These are phyloP conservation scores for Microhierax caerulescens DNA, from an alignment of 2,797 vertebrate genomes.

Conservation along the genomic window DNA sequence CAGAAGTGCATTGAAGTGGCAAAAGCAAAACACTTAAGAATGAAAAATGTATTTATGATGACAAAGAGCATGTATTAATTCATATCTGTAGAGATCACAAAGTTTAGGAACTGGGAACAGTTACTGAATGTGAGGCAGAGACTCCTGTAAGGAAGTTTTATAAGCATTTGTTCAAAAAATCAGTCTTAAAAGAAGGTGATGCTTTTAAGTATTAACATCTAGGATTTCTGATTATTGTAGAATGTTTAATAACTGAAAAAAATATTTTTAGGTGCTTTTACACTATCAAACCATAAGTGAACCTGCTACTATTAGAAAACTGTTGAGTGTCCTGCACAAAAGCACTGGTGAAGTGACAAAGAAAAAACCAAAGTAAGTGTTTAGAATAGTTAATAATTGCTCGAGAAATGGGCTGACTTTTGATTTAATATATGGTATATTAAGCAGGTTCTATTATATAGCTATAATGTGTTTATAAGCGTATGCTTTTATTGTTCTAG, in stretches of 20 bases:
- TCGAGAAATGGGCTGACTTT: background rate
- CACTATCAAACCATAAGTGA: slow-evolving; percentile 97
- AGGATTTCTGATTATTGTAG: background rate
- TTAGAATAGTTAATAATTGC: background rate
- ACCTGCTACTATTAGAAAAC: slow-evolving; percentile 89
- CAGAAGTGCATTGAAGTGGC: background rate
- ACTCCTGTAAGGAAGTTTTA: background rate
- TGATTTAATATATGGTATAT: background rate
- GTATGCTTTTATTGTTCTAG: background rate
- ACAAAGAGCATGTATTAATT: too few relatives aligned
- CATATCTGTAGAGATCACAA: background rate
- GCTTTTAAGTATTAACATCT: background rate
- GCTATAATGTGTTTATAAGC: background rate
- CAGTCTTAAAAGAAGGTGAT: background rate
- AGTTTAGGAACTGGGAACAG: background rate
- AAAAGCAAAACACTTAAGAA: background rate
- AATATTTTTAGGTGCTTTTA: slow-evolving; percentile 85
- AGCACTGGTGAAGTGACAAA: slow-evolving; percentile 94
- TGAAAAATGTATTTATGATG: background rate
- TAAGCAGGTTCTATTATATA: background rate
- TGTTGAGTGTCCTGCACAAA: slow-evolving; percentile 92
- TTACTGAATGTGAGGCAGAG: background rate
- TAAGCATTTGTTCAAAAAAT: background rate
- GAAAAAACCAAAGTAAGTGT: slow-evolving; percentile 97
- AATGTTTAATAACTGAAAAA: slow-evolving; percentile 8